Evolutionary conservation across 2,888 invertebrate genomes (phyloP), one percentile per base, ranked within the genome.

Genomic region (Coremacera marginata): DNA sequence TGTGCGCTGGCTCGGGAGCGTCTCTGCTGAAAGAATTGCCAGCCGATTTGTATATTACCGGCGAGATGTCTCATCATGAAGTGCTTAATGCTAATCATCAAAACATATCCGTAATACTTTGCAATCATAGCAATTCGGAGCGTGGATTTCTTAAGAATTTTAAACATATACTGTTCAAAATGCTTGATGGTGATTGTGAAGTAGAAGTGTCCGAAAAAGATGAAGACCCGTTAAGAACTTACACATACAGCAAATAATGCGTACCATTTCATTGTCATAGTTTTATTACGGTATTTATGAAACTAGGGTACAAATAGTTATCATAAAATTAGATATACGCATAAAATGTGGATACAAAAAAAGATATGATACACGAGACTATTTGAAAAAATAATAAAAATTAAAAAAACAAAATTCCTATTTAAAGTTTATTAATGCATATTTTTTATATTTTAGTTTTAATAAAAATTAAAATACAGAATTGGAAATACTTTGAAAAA

Each of bases 1-100:
- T 98, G 1, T 98, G 98, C 88, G 97, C 97, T 37, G 98, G 98
- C 0, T 95, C 98, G 0, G 98, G 98, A 0, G 90, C 91, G 7
- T 94, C 95, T 0, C 92, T 98, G 2, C 89, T 98, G 25, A 92
- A 92, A 80, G 93, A 92, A 16, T 90, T 93, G 0, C 77, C 88
- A 22, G 96, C 95, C 3, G 96, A 97, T 90, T 90, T 98, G 16
- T 95, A 94, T 84, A 88, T 98, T 51, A 98, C 98, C 19, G 95
- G 93, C 9, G 98, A 98, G 91, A 98, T 98, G 97, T 92, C 95
- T 1, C 98, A 98, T 89, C 98, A 98, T 86, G 97, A 98, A 81
- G 90, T 98, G 0, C 91, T 98, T 51, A 96, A 98, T 85, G 96
- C 96, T 0, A 92, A 93, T 31, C 96, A 96, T 83, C 92, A 91